Evolutionary conservation across 2,797 vertebrate genomes (phyloP).

Genomic region (Enteromius argenteus): DNA sequence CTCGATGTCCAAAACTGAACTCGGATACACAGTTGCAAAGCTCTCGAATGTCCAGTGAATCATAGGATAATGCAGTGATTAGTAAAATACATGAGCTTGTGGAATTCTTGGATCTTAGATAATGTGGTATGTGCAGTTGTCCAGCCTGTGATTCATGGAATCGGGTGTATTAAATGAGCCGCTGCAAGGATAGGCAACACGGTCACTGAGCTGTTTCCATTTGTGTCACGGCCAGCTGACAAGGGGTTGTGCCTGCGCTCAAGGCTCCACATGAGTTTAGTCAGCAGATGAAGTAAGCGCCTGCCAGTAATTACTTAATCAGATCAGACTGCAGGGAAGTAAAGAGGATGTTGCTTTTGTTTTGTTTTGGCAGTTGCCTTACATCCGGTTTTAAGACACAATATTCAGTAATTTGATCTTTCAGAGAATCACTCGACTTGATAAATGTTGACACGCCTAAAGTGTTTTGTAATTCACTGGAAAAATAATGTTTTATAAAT

Average conservation of each 20-base stretch:
- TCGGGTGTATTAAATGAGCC: not conserved
- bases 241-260: conserved; percentile 54
- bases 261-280: conserved; percentile 65
- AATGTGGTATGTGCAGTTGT: conserved; percentile 14
- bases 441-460: conserved; percentile 22
- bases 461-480: not conserved
- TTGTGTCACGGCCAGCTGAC: conserved; percentile 67
- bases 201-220: conserved; percentile 39
- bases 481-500: too few relatives aligned
- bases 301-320: conserved; percentile 73
- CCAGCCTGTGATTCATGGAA: not conserved
- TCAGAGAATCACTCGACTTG: not conserved
- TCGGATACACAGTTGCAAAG: not conserved
- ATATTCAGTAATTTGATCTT: conserved; percentile 39
- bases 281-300: conserved; percentile 66
- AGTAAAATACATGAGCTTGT: conserved; percentile 12
- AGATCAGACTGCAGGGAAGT: conserved; percentile 61
- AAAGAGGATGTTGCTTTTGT: conserved; percentile 48
- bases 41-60: not conserved
- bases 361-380: conserved; percentile 21
- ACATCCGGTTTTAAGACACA: not conserved
- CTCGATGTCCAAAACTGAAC: not conserved
- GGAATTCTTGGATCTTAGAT: not conserved
- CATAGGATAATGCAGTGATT: not conserved
- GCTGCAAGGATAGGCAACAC: conserved; percentile 3